Evolutionary conservation across 2,113 vertebrate species (phyloP).

Genomic region (Microtus montanus): DNA sequence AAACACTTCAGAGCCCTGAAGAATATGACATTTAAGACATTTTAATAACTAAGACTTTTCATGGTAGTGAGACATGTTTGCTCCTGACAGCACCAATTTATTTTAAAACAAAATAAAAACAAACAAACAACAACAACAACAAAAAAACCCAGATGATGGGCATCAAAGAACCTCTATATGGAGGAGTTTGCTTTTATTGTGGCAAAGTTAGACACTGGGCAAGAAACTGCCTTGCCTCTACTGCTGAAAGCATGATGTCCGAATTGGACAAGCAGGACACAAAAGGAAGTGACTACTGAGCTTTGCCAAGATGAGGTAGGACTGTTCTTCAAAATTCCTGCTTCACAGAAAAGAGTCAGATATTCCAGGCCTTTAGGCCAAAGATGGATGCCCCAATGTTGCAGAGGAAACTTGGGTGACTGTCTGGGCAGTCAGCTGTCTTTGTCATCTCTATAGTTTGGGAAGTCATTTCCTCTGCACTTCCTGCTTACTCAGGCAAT

Average conservation of each 20-base stretch:
- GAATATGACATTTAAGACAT: background rate
- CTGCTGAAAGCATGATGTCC: background rate
- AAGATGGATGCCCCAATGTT: background rate
- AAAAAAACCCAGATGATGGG: background rate
- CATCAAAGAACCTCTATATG: background rate
- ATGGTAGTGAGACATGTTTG: background rate
- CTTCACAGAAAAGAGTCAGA: background rate
- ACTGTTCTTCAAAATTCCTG: background rate
- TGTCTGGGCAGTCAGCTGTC: background rate
- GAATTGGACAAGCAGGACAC: background rate
- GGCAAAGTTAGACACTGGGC: background rate
- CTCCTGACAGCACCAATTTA: background rate
- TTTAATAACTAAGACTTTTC: background rate
- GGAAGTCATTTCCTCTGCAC: background rate
- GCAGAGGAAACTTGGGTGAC: background rate
- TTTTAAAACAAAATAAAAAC: background rate
- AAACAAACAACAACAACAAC: too few species aligned
- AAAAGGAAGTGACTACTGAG: background rate
- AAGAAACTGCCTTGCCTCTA: background rate
- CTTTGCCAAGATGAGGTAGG: background rate
- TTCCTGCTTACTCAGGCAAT: background rate
- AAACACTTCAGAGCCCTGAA: background rate
- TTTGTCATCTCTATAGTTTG: background rate
- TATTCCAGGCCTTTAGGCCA: background rate
- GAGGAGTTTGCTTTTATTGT: background rate